phyloP scores from a whole-genome alignment of 1,140 invertebrate species.

The Eumaeus atala region DNA sequence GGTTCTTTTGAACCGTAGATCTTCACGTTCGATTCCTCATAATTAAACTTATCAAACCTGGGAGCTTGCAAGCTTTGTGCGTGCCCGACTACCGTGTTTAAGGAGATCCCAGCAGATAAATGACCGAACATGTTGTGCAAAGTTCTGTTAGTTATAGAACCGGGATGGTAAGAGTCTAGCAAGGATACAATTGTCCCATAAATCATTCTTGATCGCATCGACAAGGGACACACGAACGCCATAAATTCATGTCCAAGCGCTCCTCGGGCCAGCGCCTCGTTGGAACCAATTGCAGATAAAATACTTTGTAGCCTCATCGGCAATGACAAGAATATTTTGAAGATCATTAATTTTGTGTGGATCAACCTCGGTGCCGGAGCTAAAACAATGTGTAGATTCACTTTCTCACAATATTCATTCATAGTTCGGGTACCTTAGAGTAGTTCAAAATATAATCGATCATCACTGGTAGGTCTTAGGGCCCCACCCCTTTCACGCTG shows the following conservation, averaged over 20 bases:
- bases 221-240: not conserved
- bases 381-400: constrained; percentile 33
- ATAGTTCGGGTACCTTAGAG: constrained; percentile 69
- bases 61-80: constrained; percentile 59
- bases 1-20: not conserved
- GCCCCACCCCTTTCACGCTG: constrained; percentile 81
- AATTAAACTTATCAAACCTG: constrained; percentile 69
- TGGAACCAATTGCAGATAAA: not conserved
- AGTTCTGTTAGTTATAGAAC: constrained; percentile 22
- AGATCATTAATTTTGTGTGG: not conserved
- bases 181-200: constrained; percentile 12
- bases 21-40: constrained; percentile 38
- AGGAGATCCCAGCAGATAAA: constrained; percentile 81
- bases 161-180: constrained; percentile 17
- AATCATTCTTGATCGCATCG: not conserved
- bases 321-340: not conserved
- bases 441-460: constrained; percentile 78
- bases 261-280: not conserved
- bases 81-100: constrained; percentile 78
- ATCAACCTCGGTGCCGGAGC: not conserved
- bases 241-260: not conserved
- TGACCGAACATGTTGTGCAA: constrained; percentile 66
- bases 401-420: constrained; percentile 47
- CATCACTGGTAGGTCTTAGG: constrained; percentile 82
- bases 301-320: not conserved